These are phyloP conservation scores for Strigamia crassipes DNA, from an alignment of 2,888 invertebrate species.

Conservation along the genomic window DNA sequence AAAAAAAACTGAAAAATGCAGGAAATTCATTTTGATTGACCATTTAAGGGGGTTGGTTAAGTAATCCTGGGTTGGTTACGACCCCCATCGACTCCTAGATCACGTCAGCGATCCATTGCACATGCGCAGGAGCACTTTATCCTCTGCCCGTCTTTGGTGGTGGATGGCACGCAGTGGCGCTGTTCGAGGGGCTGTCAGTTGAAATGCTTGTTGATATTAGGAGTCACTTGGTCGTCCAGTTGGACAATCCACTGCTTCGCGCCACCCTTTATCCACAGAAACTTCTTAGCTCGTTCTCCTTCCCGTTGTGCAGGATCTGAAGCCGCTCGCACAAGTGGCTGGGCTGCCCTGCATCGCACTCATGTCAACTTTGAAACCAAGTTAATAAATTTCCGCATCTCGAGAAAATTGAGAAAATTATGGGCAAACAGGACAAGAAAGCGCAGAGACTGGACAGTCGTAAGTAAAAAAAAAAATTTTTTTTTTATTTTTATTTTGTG, in stretches of 20 bases:
- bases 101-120: neutral
- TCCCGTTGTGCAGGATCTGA: neutral
- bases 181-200: constrained; percentile 5
- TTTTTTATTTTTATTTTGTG: neutral
- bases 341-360: constrained; percentile 6
- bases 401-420: neutral
- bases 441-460: constrained; percentile 36
- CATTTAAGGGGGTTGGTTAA: neutral
- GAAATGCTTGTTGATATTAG: constrained; percentile 28
- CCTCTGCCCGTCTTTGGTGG: neutral
- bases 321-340: neutral
- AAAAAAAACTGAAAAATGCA: no score
- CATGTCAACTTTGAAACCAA: neutral
- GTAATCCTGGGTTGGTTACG: neutral
- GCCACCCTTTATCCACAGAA: neutral
- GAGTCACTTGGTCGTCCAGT: constrained; percentile 18
- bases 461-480: neutral
- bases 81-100: neutral
- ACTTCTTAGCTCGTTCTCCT: neutral
- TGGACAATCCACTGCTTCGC: neutral
- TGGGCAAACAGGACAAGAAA: constrained; percentile 37
- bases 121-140: neutral
- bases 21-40: neutral
- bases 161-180: constrained; percentile 28
- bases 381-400: neutral